Conservation (phyloP, 2,888 invertebrate genomes). For the Cantharis rufa region DNA sequence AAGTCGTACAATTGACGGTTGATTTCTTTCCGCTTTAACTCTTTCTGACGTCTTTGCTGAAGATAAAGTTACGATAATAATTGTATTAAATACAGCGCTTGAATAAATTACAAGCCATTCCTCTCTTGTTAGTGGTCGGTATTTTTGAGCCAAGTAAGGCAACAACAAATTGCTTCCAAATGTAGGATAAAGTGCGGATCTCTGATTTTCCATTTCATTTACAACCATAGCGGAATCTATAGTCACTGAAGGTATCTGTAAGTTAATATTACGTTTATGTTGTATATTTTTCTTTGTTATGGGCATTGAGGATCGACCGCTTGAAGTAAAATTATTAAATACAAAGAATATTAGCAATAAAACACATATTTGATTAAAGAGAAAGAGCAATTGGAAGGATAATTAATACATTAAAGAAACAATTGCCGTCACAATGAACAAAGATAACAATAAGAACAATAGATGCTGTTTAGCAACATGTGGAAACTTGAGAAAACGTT, state of each 20-base stretch:
- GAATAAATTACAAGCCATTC: neutral
- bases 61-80: neutral
- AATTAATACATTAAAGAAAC: too few relatives aligned
- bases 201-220: neutral
- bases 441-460: too few relatives aligned
- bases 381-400: too few relatives aligned
- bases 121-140: neutral
- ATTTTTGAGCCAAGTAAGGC: neutral
- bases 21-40: constrained; percentile 5
- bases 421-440: too few relatives aligned
- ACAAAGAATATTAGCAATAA: too few relatives aligned
- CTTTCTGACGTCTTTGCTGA: constrained; percentile 9
- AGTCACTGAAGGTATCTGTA: neutral
- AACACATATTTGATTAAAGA: too few relatives aligned
- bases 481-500: too few relatives aligned
- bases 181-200: neutral
- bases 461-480: too few relatives aligned
- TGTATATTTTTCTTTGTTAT: too few relatives aligned
- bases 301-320: too few relatives aligned
- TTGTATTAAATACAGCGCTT: neutral
- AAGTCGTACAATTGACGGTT: constrained; percentile 26
- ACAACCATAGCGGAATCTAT: neutral
- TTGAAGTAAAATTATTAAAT: too few relatives aligned
- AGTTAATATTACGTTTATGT: neutral
- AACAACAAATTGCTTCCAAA: neutral